These are phyloP conservation scores for Entomobrya proxima DNA, from an alignment of 2,888 invertebrate genomes.

Conservation along the genomic window DNA sequence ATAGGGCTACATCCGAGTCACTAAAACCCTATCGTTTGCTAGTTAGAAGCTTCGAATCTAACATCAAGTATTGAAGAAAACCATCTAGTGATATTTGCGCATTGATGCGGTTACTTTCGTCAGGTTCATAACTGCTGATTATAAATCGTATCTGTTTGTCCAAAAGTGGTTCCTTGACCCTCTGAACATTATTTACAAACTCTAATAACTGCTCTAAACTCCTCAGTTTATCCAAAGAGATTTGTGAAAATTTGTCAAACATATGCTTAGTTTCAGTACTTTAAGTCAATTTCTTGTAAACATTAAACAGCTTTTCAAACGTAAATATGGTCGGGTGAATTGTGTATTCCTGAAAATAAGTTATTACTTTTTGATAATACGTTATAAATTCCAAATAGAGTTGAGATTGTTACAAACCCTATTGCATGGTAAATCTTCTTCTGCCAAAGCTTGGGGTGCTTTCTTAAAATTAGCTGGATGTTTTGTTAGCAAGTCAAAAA, in stretches of 20 bases:
- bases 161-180: conserved; percentile 97
- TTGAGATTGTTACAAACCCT: no score
- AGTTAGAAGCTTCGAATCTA: no score
- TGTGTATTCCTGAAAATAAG: conserved; percentile 84
- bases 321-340: conserved; percentile 90
- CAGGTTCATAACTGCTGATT: conserved; percentile 93
- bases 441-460: conserved; percentile 94
- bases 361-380: background rate
- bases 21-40: no score
- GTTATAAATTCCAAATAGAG: background rate
- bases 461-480: conserved; percentile 95
- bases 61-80: conserved; percentile 93
- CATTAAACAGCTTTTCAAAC: conserved; percentile 94
- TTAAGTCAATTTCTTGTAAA: conserved; percentile 93
- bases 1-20: no score
- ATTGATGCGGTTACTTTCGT: conserved; percentile 89
- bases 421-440: conserved; percentile 89
- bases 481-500: conserved; percentile 92
- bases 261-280: conserved; percentile 93
- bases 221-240: conserved; percentile 86
- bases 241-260: conserved; percentile 90
- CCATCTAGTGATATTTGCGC: conserved; percentile 93
- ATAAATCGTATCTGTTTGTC: conserved; percentile 92
- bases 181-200: conserved; percentile 94
- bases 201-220: conserved; percentile 92